Evolutionary conservation across 2,113 vertebrate species (phyloP).

Genomic region (Sprattus sprattus): DNA sequence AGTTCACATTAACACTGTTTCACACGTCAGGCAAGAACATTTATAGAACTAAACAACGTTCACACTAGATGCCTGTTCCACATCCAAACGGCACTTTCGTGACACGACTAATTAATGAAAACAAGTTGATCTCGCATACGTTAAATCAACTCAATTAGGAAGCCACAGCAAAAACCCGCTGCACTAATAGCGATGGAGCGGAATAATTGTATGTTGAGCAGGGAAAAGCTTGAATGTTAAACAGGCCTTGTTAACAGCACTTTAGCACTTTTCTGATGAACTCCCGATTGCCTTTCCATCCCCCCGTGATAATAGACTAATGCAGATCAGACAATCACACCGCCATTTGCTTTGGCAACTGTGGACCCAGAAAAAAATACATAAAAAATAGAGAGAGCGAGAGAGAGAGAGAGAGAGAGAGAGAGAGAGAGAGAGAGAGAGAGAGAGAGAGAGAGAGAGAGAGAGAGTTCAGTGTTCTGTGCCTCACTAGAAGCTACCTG

Average conservation of each 20-base stretch:
- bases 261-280: constrained; percentile 72
- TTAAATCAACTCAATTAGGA: constrained; percentile 77
- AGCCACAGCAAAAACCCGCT: constrained; percentile 66
- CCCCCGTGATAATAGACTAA: constrained; percentile 66
- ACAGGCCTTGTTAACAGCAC: constrained; percentile 77
- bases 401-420: neutral
- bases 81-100: constrained; percentile 77
- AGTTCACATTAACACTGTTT: neutral
- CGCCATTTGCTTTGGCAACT: constrained; percentile 30
- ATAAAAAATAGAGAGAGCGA: neutral
- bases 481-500: neutral
- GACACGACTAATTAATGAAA: constrained; percentile 77
- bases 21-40: neutral
- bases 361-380: constrained; percentile 1
- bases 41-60: constrained; percentile 48
- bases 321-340: constrained; percentile 57
- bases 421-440: neutral
- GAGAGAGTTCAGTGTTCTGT: neutral
- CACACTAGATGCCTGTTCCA: constrained; percentile 66
- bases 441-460: neutral
- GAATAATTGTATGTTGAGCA: constrained; percentile 78
- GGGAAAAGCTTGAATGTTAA: constrained; percentile 74
- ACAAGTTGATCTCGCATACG: constrained; percentile 78
- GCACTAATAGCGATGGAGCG: constrained; percentile 74
- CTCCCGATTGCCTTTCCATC: constrained; percentile 69